A percentile compares a stretch with the other conserved stretches of the same genome.
These are phyloP conservation scores for Geotrypetes seraphini DNA, from an alignment of 2,797 vertebrate species.

Conservation along the genomic window DNA sequence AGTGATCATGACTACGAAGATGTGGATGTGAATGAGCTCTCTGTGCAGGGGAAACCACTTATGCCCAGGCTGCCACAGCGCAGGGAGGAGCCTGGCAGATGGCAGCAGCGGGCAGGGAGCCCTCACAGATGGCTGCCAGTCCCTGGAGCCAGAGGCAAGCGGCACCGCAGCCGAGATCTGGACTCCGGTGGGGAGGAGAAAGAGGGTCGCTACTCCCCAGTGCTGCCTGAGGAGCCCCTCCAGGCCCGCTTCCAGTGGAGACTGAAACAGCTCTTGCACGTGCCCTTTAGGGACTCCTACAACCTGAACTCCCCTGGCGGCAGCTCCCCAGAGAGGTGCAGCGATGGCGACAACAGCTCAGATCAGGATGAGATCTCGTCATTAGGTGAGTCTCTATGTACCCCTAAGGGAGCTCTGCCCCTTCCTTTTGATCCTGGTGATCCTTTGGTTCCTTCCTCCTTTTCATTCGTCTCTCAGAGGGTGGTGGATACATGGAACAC, in stretches of 20 bases:
- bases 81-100: conserved; percentile 12
- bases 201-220: conserved; percentile 21
- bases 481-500: no score
- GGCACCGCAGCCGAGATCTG: conserved; percentile 48
- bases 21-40: conserved; percentile 65
- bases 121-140: conserved; percentile 29
- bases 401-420: no score
- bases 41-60: conserved; percentile 59
- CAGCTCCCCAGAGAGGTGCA: conserved; percentile 74
- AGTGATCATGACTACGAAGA: conserved; percentile 72
- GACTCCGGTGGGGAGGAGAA: conserved; percentile 52
- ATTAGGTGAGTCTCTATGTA: conserved; percentile 49
- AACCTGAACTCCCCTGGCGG: conserved; percentile 46
- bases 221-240: neutral
- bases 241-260: conserved; percentile 9
- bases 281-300: conserved; percentile 26
- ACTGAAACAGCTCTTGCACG: conserved; percentile 25
- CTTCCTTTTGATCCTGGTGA: no score
- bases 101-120: conserved; percentile 12
- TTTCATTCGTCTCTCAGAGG: neutral
- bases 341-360: conserved; percentile 76
- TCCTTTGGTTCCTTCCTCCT: neutral
- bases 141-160: conserved; percentile 12
- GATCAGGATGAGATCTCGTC: conserved; percentile 76
- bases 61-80: conserved; percentile 37